Conservation (phyloP, 2,888 invertebrate species). For the Trachelus troglodyta region DNA sequence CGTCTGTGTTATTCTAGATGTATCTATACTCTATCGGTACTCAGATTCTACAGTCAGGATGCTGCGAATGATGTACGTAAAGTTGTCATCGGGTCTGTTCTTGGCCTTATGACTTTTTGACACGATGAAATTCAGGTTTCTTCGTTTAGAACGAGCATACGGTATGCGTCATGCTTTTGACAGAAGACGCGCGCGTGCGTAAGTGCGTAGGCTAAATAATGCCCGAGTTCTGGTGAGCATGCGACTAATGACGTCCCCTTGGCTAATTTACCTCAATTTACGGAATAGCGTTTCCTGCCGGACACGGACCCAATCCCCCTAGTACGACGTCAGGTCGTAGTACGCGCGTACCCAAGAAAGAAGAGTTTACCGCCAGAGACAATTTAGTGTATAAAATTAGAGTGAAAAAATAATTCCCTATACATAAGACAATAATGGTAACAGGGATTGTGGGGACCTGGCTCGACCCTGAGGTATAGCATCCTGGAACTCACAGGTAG, state of each 20-base stretch:
- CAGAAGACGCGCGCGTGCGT: slow-evolving; percentile 28
- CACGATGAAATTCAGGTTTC: neutral
- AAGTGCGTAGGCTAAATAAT: slow-evolving; percentile 57
- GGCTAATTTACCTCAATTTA: slow-evolving; percentile 59
- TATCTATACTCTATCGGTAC: neutral
- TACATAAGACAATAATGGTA: neutral
- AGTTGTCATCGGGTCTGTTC: neutral
- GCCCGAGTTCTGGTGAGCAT: slow-evolving; percentile 18
- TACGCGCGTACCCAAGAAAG: neutral
- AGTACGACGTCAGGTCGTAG: neutral
- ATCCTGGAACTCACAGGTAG: slow-evolving; percentile 39
- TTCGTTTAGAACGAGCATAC: neutral
- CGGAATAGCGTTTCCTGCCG: slow-evolving; percentile 60
- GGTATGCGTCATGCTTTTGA: neutral
- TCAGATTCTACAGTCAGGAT: neutral
- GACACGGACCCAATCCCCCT: neutral
- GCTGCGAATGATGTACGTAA: neutral
- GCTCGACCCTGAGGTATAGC: neutral
- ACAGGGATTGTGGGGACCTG: neutral
- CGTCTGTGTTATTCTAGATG: neutral
- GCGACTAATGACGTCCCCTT: slow-evolving; percentile 9
- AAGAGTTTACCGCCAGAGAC: neutral
- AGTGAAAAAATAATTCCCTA: neutral
- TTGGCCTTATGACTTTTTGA: neutral
- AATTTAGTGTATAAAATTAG: neutral